A percentile compares a stretch with the other conserved stretches of the same genome.
Conservation (phyloP, 2,888 invertebrate species). For the Coecobrya sp. region DNA sequence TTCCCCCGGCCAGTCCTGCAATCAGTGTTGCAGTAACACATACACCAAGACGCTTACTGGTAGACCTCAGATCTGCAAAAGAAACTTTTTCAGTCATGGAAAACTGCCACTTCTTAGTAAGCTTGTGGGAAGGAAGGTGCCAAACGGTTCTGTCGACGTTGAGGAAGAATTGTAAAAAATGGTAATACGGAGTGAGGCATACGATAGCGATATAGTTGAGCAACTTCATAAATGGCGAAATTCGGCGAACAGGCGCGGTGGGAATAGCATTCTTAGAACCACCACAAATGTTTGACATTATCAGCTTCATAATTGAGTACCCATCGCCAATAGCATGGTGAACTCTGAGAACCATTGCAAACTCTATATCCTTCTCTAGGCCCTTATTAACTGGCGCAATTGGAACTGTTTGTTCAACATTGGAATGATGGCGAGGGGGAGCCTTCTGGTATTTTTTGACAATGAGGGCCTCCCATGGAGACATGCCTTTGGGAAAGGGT, state of each 20-base stretch:
- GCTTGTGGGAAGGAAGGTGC: slow-evolving; percentile 81
- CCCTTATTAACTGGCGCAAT: not conserved
- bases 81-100: slow-evolving; percentile 79
- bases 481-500: slow-evolving; percentile 75
- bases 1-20: slow-evolving; percentile 84
- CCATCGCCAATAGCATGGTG: slow-evolving; percentile 85
- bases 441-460: slow-evolving; percentile 68
- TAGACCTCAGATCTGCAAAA: slow-evolving; percentile 76
- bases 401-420: slow-evolving; percentile 31
- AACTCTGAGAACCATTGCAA: slow-evolving; percentile 78
- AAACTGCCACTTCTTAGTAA: slow-evolving; percentile 75
- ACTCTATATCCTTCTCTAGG: slow-evolving; percentile 55
- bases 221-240: slow-evolving; percentile 7
- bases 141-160: slow-evolving; percentile 84
- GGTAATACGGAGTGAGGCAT: slow-evolving; percentile 74
- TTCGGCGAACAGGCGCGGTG: slow-evolving; percentile 42
- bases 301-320: slow-evolving; percentile 79
- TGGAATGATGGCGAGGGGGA: slow-evolving; percentile 37
- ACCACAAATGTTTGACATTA: slow-evolving; percentile 72
- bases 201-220: slow-evolving; percentile 66
- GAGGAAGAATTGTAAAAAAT: slow-evolving; percentile 81
- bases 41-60: slow-evolving; percentile 73
- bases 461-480: slow-evolving; percentile 85
- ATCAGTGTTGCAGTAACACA: slow-evolving; percentile 83
- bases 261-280: slow-evolving; percentile 65